Evolutionary conservation across 2,113 vertebrate genomes (phyloP).

Genomic region (Promerops cafer): DNA sequence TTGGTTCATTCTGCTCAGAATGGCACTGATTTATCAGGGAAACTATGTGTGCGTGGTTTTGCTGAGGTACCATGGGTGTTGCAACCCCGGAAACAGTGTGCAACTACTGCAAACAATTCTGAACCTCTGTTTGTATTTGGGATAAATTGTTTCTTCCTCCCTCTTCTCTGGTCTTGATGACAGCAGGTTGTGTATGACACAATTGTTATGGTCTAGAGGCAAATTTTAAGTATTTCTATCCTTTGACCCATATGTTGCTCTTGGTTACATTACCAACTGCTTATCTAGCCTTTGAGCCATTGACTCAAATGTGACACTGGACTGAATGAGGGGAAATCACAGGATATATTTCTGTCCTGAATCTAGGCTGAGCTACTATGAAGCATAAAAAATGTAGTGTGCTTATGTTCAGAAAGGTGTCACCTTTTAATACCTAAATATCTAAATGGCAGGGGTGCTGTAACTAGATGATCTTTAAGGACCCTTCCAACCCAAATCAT

Average conservation of each 20-base stretch:
- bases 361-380: not conserved
- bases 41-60: not conserved
- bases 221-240: not conserved
- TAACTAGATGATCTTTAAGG: not conserved
- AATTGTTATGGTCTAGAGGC: not conserved
- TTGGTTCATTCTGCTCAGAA: not conserved
- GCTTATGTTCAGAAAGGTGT: not conserved
- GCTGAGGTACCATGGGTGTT: not conserved
- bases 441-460: not conserved
- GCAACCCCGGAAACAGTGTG: not conserved
- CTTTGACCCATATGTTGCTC: not conserved
- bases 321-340: not conserved
- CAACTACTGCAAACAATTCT: not conserved
- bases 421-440: not conserved
- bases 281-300: not conserved
- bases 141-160: not conserved
- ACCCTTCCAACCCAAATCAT: not conserved
- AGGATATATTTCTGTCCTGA: not conserved
- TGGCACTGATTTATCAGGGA: not conserved
- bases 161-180: not conserved
- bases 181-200: not conserved
- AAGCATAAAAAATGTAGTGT: not conserved
- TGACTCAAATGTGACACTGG: not conserved
- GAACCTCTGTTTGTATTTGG: not conserved
- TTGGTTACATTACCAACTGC: not conserved